These are phyloP conservation scores for Patella caerulea DNA, from an alignment of 2,888 invertebrate genomes.

Conservation along the genomic window DNA sequence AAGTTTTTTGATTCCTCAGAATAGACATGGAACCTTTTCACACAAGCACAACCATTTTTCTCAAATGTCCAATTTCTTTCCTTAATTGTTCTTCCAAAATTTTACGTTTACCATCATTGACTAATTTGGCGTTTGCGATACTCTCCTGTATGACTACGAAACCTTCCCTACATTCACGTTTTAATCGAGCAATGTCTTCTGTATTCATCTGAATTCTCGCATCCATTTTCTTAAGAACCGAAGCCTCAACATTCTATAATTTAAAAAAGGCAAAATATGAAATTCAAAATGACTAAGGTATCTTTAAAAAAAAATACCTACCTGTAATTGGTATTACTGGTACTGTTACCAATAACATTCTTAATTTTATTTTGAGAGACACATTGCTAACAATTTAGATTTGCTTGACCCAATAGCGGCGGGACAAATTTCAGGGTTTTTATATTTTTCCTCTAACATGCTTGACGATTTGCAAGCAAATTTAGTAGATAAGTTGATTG, in stretches of 20 bases:
- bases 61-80: constrained; percentile 69
- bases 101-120: constrained; percentile 69
- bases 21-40: constrained; percentile 27
- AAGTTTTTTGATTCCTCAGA: not conserved
- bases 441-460: no score
- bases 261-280: constrained; percentile 16
- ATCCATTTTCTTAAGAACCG: constrained; percentile 52
- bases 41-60: constrained; percentile 71
- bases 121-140: constrained; percentile 69
- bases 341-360: no score
- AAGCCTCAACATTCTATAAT: constrained; percentile 55
- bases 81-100: constrained; percentile 69
- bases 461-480: no score
- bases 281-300: no score
- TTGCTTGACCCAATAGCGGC: no score
- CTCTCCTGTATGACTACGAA: constrained; percentile 70
- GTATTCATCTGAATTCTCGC: constrained; percentile 47
- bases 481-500: no score
- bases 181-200: constrained; percentile 64
- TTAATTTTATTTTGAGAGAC: no score
- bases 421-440: no score
- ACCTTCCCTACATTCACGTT: constrained; percentile 67
- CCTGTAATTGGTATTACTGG: no score
- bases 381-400: no score
- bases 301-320: no score